Percentiles rank a stretch among this genome's conserved stretches.
These are phyloP conservation scores for Apis dorsata DNA, from an alignment of 1,140 invertebrate genomes.

Conservation along the genomic window DNA sequence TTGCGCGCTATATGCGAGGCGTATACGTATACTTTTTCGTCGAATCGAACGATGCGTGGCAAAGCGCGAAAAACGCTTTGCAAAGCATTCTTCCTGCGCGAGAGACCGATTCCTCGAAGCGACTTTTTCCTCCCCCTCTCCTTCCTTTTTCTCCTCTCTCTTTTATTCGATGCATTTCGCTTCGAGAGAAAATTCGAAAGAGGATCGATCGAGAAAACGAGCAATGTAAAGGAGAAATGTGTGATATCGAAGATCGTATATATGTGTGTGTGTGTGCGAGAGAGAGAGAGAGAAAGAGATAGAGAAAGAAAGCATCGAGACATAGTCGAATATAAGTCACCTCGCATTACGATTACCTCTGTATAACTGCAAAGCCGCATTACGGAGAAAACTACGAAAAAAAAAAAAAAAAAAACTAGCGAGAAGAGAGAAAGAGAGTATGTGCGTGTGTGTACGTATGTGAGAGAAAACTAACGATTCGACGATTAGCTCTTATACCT, in stretches of 20 bases:
- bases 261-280: too few species aligned
- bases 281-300: too few species aligned
- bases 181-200: background rate
- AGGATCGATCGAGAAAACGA: conserved; percentile 3
- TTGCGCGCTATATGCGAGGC: background rate
- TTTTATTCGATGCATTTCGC: background rate
- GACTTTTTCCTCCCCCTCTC: background rate
- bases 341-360: conserved; percentile 67
- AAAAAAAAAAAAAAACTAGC: background rate
- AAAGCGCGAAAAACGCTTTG: background rate
- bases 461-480: background rate
- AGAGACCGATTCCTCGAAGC: background rate
- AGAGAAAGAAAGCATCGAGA: conserved; percentile 3
- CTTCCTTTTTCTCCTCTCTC: background rate
- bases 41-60: background rate
- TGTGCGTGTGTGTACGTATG: background rate
- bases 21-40: background rate
- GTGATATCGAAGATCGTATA: background rate
- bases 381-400: conserved; percentile 18
- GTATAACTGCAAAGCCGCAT: conserved; percentile 55
- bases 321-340: conserved; percentile 50
- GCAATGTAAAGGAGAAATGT: background rate
- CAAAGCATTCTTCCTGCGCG: background rate
- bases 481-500: background rate
- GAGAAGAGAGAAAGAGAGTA: background rate